These are phyloP conservation scores for Scylla paramamosain DNA, from an alignment of 1,140 invertebrate genomes.

Conservation along the genomic window DNA sequence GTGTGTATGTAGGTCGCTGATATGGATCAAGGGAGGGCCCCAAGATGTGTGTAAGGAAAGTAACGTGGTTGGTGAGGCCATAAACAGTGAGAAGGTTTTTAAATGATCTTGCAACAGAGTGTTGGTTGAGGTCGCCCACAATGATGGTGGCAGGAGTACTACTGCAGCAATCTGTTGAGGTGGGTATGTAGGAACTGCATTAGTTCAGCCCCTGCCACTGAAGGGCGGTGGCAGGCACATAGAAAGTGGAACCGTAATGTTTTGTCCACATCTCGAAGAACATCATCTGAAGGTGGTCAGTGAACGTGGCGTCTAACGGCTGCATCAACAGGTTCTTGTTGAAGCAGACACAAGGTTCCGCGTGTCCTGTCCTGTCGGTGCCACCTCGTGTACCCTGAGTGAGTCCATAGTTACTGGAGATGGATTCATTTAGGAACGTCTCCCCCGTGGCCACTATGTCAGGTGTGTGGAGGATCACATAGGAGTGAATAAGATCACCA, in stretches of 20 bases:
- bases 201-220: slow-evolving; percentile 1
- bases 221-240: slow-evolving; percentile 12
- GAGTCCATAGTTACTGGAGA: slow-evolving; percentile 16
- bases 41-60: not conserved
- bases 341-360: slow-evolving; percentile 38
- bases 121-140: not conserved
- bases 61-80: not conserved
- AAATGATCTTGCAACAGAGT: not conserved
- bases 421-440: slow-evolving; percentile 35
- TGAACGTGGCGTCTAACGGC: not conserved
- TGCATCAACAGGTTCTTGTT: not conserved
- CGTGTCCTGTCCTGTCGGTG: not conserved
- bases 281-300: not conserved
- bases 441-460: not conserved
- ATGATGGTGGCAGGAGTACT: no score
- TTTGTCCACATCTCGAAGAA: not conserved
- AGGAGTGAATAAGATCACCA: slow-evolving; percentile 30
- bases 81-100: not conserved
- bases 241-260: not conserved
- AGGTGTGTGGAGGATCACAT: not conserved
- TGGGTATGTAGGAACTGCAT: not conserved
- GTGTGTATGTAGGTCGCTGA: not conserved
- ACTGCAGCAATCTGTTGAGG: no score
- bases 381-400: slow-evolving; percentile 1
- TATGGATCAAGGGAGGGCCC: not conserved